Evolutionary conservation across 1,140 invertebrate genomes (phyloP), one percentile per base, ranked within the genome.

Genomic region (Conopomorpha cramerella): DNA sequence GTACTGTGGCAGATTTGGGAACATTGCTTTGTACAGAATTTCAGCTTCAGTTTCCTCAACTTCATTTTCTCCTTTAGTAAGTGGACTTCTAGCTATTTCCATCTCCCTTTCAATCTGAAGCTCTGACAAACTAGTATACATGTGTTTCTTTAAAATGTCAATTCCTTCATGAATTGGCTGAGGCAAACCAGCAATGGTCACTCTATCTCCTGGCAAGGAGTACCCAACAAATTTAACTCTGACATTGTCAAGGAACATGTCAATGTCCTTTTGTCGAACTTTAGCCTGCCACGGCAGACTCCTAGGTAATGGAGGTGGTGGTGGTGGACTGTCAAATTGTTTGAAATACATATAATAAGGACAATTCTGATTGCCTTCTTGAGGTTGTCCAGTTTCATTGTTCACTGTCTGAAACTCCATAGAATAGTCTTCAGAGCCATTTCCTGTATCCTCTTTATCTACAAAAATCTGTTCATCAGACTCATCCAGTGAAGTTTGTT

Each of bases 151-250:
- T 15, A 98, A 78, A 44, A 95, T 93, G 59, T 90, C 87, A 19
- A 97, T 87, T 16, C 94, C 93, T 78, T 98, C 95, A 62, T 96
- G 92, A 59, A 98, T 97, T 1, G 96, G 95, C 47, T 92, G 87
- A 8, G 95, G 95, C 36, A 99, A 76, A 4, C 95, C 96, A 42
- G 93, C 93, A 34, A 97, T 79, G 43, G 93, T 95, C 30, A 90
- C 86, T 43, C 87, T 79, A 73, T 94, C 91, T 48, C 90, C 89
- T 43, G 89, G 86, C 33, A 96, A 70, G 33, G 86, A 90, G 65
- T 95, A 98, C 0, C 95, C 95, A 38, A 98, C 91, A 83, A 98
- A 99, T 77, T 99, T 99, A 30, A 90, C 81, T 52, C 96, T 78
- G 3, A 94, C 93, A 54, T 87, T 88, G 54, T 98, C 93, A 41